Evolutionary conservation across 2,888 invertebrate genomes (phyloP).

Genomic region (Drosophila engyochracea): DNA sequence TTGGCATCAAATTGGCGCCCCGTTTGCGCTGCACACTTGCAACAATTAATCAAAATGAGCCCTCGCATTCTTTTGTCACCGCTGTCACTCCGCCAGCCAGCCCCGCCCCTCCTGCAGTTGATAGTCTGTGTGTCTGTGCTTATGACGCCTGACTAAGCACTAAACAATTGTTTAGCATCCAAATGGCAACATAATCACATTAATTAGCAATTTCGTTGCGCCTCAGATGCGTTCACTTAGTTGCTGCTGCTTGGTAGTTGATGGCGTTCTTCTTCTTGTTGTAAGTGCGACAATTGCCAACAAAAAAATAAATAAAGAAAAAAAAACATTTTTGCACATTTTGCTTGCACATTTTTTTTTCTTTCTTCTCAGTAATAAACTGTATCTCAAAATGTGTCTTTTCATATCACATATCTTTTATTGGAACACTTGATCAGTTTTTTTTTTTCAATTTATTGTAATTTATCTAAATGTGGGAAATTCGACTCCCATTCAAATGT

Average conservation of each 20-base stretch:
- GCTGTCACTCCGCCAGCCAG: background rate
- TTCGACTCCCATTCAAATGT: background rate
- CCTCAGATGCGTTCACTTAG: conserved; percentile 41
- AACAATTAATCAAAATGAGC: conserved; percentile 71
- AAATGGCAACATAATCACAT: conserved; percentile 79
- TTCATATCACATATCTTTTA: background rate
- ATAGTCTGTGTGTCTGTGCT: conserved; percentile 26
- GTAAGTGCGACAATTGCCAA: conserved; percentile 43
- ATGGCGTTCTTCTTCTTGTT: conserved; percentile 8
- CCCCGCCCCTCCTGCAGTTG: background rate
- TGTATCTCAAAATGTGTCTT: background rate
- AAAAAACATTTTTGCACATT: conserved; percentile 23
- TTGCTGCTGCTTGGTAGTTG: conserved; percentile 7
- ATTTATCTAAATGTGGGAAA: background rate
- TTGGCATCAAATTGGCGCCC: conserved; percentile 77
- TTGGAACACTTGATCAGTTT: background rate
- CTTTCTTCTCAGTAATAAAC: conserved; percentile 4
- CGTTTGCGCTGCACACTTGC: conserved; percentile 55
- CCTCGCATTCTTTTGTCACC: conserved; percentile 1
- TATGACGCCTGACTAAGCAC: conserved; percentile 75
- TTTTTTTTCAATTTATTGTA: background rate
- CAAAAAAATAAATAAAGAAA: conserved; percentile 2
- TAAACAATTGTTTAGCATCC: conserved; percentile 80
- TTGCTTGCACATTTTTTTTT: conserved; percentile 9
- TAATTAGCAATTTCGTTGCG: conserved; percentile 77